Conservation (phyloP, 2,888 invertebrate species). For the Lissonota sp. region DNA sequence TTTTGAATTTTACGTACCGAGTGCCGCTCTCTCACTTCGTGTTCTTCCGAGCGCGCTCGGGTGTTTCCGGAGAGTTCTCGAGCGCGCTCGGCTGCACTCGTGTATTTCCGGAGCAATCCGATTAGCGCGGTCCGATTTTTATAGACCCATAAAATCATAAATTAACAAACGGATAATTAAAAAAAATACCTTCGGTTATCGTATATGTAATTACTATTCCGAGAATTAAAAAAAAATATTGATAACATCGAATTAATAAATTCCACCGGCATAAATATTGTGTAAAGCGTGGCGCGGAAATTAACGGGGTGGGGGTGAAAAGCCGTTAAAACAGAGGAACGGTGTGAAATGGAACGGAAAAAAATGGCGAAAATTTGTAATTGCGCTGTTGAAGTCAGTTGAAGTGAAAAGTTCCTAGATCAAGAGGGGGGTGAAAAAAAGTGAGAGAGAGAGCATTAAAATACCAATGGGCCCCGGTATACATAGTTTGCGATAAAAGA, state of each 20-base stretch:
- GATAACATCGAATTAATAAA: not conserved
- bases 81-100: too few relatives aligned
- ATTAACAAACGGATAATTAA: too few relatives aligned
- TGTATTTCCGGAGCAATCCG: too few relatives aligned
- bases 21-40: too few relatives aligned
- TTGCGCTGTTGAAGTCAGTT: slow-evolving; percentile 33
- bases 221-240: not conserved
- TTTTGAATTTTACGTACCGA: too few relatives aligned
- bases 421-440: slow-evolving; percentile 34
- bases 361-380: slow-evolving; percentile 28
- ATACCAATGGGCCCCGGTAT: slow-evolving; percentile 56
- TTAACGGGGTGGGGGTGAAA: not conserved
- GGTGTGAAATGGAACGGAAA: slow-evolving; percentile 57
- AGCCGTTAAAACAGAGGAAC: slow-evolving; percentile 48
- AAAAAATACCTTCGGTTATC: too few relatives aligned
- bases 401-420: slow-evolving; percentile 62
- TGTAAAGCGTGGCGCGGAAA: not conserved
- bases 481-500: slow-evolving; percentile 71
- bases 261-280: not conserved
- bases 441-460: slow-evolving; percentile 40
- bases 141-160: too few relatives aligned
- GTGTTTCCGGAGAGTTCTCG: too few relatives aligned
- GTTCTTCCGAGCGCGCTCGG: too few relatives aligned
- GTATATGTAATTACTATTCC: too few relatives aligned
- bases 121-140: too few relatives aligned